These are phyloP conservation scores for Leptobrachium leishanense DNA, from an alignment of 2,113 vertebrate genomes.

Conservation along the genomic window DNA sequence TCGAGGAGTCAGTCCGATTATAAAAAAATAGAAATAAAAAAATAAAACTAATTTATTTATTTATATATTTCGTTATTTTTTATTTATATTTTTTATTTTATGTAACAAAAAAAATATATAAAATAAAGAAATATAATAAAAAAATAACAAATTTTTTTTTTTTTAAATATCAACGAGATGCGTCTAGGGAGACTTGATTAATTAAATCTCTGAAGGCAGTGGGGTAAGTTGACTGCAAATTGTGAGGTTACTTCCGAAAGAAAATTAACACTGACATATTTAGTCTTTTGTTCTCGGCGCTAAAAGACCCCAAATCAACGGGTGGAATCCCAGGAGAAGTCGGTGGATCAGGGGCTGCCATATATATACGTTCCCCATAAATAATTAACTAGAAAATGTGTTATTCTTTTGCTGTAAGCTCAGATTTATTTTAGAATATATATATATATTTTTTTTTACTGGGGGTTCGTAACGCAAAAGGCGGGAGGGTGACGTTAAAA, in stretches of 20 bases:
- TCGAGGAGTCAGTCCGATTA: no score
- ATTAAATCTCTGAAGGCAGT: constrained; percentile 35
- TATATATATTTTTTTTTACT: no score
- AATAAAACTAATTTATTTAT: no score
- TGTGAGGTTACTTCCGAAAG: constrained; percentile 7
- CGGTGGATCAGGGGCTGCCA: background rate
- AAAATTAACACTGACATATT: constrained; percentile 39
- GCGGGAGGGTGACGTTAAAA: no score
- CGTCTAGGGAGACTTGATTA: constrained; percentile 23
- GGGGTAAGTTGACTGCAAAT: constrained; percentile 30
- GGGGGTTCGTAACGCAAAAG: no score
- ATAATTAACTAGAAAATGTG: background rate
- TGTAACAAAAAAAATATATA: background rate
- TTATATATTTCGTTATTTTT: no score
- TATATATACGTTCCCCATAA: constrained; percentile 1
- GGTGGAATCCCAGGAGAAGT: background rate
- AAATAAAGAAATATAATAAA: no score
- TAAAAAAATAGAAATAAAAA: no score
- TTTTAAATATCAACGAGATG: background rate
- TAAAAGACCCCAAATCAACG: constrained; percentile 19
- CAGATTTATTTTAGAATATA: no score
- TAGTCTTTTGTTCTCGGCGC: constrained; percentile 12
- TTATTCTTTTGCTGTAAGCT: no score
- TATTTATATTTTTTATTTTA: no score
- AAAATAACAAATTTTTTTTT: no score